Evolutionary conservation across 2,888 invertebrate species (phyloP), one percentile per base, ranked within the genome.

Genomic region (Stictocephala bisonia): DNA sequence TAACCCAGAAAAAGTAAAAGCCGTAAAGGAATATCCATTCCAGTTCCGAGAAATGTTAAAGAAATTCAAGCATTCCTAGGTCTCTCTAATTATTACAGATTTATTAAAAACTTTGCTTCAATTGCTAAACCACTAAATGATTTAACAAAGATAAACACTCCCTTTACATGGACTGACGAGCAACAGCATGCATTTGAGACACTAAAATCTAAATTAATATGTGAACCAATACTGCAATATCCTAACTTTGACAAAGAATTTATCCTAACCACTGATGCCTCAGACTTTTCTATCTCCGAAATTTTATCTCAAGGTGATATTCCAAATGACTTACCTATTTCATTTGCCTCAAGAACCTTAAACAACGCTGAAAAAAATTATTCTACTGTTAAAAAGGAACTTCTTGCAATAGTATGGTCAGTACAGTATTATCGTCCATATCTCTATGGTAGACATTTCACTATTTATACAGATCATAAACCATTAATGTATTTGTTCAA

Each of bases 321-420:
- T 29, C 26, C 26, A 18, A 9, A n/a, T 9, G 27, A 58, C 13
- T 29, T 58, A n/a, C 58, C 27, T 15, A 53, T 53, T 22, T 20
- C 53, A 6, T 29, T 31, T 29, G 6, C 29, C 3, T 18, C n/a
- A n/a, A n/a, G n/a, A n/a, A n/a, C n/a, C n/a, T n/a, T n/a, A n/a
- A n/a, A n/a, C n/a, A n/a, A n/a, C n/a, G n/a, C n/a, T n/a, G n/a
- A n/a, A n/a, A n/a, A n/a, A n/a, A n/a, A n/a, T n/a, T n/a, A n/a
- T n/a, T 29, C 58, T 7, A 58, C 58, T 2, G 31, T 29, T 6
- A 24, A 53, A 53, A 26, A 20, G 20, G 29, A 58, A 58, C 15
- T 58, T 13, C 58, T 58, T 58, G 26, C 58, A 11, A 58, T 58
- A 13, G 26, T 29, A n/a, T 58, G 29, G 58, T n/a, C 27, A 2